phyloP scores from a whole-genome alignment of 35 echinoderm and acorn worm genomes.

The Nesometra sesokonis region DNA sequence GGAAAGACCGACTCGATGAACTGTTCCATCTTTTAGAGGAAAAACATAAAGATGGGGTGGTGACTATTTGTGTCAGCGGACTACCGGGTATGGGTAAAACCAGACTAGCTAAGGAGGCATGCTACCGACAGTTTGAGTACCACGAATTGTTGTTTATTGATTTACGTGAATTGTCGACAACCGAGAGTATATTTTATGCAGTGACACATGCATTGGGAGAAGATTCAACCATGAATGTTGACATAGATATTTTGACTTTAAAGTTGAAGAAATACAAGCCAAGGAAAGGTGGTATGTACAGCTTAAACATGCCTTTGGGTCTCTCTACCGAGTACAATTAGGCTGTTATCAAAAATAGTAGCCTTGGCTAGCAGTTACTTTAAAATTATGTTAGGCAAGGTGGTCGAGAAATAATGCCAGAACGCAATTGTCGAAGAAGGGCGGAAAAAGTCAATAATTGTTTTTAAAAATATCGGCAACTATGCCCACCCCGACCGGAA shows the following conservation, averaged over 20 bases:
- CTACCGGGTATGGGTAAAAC: slow-evolving; percentile 86
- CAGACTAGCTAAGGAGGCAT: slow-evolving; percentile 77
- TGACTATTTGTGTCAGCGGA: slow-evolving; percentile 59
- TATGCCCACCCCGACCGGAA: too few relatives aligned
- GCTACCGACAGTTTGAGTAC: slow-evolving; percentile 30
- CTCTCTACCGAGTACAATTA: too few relatives aligned
- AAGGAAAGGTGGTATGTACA: slow-evolving; percentile 34
- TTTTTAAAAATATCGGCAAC: too few relatives aligned
- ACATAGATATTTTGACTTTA: slow-evolving; percentile 31
- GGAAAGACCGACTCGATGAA: slow-evolving; percentile 37
- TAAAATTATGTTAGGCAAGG: too few relatives aligned
- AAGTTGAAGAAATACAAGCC: slow-evolving; percentile 34
- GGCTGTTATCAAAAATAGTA: too few relatives aligned
- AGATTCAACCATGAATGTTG: slow-evolving; percentile 38
- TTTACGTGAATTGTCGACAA: slow-evolving; percentile 52
- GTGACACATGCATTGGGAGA: slow-evolving; percentile 48
- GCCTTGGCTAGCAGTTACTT: too few relatives aligned
- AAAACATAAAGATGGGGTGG: neutral
- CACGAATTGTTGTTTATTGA: slow-evolving; percentile 64
- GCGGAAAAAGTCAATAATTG: too few relatives aligned
- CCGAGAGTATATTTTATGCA: slow-evolving; percentile 68
- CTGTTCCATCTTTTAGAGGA: neutral
- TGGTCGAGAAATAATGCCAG: too few relatives aligned
- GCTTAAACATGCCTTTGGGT: neutral
- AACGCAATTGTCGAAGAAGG: too few relatives aligned